A percentile compares a stretch with the other conserved stretches of the same genome.
These are phyloP conservation scores for Gambelia wislizenii DNA, from an alignment of 2,797 vertebrate genomes.

Conservation along the genomic window DNA sequence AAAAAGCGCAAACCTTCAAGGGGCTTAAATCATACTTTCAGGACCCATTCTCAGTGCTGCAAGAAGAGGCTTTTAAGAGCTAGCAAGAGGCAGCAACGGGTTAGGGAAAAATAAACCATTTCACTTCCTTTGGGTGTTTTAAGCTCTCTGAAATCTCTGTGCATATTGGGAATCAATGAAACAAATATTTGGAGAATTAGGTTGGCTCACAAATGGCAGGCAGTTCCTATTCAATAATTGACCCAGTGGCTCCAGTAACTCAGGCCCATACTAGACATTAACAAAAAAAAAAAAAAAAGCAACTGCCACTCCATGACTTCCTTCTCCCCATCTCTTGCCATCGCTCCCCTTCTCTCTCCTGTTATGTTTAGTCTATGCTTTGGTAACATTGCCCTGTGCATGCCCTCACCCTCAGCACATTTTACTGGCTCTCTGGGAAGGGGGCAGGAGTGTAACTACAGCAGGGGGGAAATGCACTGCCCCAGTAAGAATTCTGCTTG, in stretches of 20 bases:
- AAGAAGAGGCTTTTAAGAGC: constrained; percentile 33
- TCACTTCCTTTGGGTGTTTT: constrained; percentile 30
- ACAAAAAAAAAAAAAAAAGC: too few species aligned
- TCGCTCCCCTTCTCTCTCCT: too few species aligned
- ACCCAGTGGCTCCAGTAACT: background rate
- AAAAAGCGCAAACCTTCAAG: constrained; percentile 22
- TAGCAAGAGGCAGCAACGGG: background rate
- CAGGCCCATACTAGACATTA: background rate
- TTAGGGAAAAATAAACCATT: constrained; percentile 38
- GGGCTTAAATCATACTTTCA: constrained; percentile 21
- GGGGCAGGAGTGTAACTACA: too few species aligned
- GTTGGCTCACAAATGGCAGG: constrained; percentile 1
- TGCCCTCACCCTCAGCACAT: background rate
- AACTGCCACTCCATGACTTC: background rate
- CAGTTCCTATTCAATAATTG: background rate
- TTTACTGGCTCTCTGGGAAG: too few species aligned
- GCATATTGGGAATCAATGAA: constrained; percentile 4
- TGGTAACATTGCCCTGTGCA: background rate
- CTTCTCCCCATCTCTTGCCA: background rate
- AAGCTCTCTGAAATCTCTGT: background rate
- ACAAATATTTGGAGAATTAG: constrained; percentile 26
- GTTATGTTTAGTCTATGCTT: background rate
- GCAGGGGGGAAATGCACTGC: too few species aligned
- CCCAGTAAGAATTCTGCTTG: too few species aligned
- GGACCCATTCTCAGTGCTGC: constrained; percentile 32